Conservation (phyloP, 2,797 vertebrate genomes). For the Cryptoblepharus egeriae region DNA sequence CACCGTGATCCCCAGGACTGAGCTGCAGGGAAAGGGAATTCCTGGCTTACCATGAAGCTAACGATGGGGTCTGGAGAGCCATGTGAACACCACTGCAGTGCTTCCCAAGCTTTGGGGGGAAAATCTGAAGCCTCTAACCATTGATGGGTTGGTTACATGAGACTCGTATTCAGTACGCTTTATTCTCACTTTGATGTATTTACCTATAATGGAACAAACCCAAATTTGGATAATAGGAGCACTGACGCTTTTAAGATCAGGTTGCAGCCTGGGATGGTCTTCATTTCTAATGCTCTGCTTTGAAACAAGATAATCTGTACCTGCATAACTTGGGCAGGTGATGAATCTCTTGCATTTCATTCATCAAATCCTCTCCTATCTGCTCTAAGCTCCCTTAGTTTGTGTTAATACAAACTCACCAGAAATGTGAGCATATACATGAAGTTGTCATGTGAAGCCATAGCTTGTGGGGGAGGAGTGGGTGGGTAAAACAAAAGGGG, state of each 20-base stretch:
- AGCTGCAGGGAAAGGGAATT: no score
- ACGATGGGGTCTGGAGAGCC: no score
- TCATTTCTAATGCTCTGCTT: neutral
- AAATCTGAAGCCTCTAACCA: no score
- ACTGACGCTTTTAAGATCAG: neutral
- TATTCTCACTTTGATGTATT: neutral
- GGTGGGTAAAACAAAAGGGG: neutral
- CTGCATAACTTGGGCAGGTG: neutral
- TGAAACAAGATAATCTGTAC: no score
- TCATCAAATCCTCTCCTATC: neutral
- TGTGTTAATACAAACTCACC: constrained; percentile 7
- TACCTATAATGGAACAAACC: neutral
- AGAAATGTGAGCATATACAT: neutral
- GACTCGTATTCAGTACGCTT: neutral
- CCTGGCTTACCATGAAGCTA: no score
- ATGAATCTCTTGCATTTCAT: neutral
- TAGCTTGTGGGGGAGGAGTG: constrained; percentile 32
- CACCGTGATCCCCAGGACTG: no score
- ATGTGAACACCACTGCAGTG: no score
- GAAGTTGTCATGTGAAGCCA: neutral
- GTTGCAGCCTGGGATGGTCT: neutral
- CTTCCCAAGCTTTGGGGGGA: no score
- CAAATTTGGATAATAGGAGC: neutral
- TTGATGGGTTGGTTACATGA: neutral
- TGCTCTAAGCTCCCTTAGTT: constrained; percentile 29